Evolutionary conservation across 2,797 vertebrate genomes (phyloP).

Genomic region (Triplophysa yarkandensis): DNA sequence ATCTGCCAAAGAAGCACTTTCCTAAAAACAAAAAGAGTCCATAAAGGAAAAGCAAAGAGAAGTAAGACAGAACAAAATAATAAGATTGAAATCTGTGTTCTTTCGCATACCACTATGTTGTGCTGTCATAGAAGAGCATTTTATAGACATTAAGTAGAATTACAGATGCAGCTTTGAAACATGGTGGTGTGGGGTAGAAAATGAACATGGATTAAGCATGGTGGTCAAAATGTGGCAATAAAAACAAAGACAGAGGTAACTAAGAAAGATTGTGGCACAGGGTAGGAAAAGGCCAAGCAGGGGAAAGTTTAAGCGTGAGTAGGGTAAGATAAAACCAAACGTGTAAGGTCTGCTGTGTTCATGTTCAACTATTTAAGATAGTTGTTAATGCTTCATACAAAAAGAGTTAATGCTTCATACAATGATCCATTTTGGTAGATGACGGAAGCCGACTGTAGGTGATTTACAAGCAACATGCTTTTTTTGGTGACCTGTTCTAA

Average conservation of each 20-base stretch:
- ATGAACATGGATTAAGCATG: constrained; percentile 68
- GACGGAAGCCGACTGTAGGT: background rate
- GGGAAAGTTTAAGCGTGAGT: constrained; percentile 43
- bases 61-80: constrained; percentile 78
- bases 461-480: background rate
- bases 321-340: constrained; percentile 15
- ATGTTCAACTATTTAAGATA: no score
- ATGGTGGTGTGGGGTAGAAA: constrained; percentile 58
- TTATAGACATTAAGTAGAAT: background rate
- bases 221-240: constrained; percentile 52
- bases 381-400: constrained; percentile 28
- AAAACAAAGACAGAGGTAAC: constrained; percentile 54
- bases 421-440: constrained; percentile 41
- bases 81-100: constrained; percentile 76
- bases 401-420: constrained; percentile 33
- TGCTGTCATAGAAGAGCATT: constrained; percentile 3
- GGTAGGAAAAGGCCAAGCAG: constrained; percentile 55
- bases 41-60: constrained; percentile 81
- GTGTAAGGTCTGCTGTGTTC: background rate
- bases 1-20: constrained; percentile 99
- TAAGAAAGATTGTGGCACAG: constrained; percentile 59
- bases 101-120: constrained; percentile 72
- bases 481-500: background rate
- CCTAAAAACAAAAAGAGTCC: constrained; percentile 93
- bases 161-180: constrained; percentile 8